Evolutionary conservation across 2,113 vertebrate species (phyloP), one percentile per base, ranked within the genome.

Genomic region (Gadus chalcogrammus): DNA sequence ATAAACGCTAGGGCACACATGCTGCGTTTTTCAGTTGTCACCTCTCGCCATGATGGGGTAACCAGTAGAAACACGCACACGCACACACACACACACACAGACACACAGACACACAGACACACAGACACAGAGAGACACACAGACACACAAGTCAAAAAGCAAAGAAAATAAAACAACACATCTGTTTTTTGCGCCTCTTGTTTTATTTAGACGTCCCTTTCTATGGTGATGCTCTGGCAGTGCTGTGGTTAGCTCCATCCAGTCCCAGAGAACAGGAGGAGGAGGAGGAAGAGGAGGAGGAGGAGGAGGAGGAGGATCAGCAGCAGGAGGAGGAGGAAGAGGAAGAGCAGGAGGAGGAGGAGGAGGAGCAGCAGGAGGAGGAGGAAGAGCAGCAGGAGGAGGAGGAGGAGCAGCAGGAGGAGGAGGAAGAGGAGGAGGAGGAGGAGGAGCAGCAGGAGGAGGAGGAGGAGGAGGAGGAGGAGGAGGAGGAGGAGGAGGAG

Each of bases 151-250:
- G 20, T 13, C 9, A 1, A 61, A 4, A 61, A 11, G 22, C 60
- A 61, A 8, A 24, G 3, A 61, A n/a, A 61, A 48, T 48, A 48
- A 48, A 48, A 48, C 42, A 48, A 48, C 42, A 48, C 42, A 48
- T 64, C 17, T 3, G 20, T 66, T 78, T 83, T 79, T 65, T 17
- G 2, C 20, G 64, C 79, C 85, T 80, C 69, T 82, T 72, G 74
- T 84, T 78, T 81, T 71, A 86, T 86, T 85, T 82, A 80, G 68
- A 74, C 80, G 27, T 79, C 60, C 78, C 73, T 85, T 83, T 72
- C 73, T 67, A 70, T 82, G 74, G 81, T 87, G 75, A 78, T 72
- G 68, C 72, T 61, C 61, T 27, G 59, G 22, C 68, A 58, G 74
- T 71, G 22, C 35, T 15, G 13, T 18, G 35, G 56, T 38, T 24